Percentiles rank a stretch among this genome's conserved stretches.
Conservation (phyloP, 2,113 vertebrate species). For the Patagioenas fasciata region DNA sequence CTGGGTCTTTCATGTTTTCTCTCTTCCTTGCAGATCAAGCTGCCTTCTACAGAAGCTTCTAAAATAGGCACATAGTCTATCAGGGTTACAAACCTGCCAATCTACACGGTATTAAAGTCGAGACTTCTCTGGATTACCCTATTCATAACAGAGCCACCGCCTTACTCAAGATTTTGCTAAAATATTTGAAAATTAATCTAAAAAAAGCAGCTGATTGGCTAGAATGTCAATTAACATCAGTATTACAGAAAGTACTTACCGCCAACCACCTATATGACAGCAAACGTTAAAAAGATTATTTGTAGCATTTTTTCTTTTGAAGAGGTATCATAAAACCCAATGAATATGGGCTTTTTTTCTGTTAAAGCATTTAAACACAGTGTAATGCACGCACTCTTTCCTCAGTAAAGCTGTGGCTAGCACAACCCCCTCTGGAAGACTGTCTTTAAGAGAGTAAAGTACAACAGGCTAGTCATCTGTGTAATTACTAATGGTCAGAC, state of each 20-base stretch:
- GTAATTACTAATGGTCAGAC: neutral
- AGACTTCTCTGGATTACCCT: neutral
- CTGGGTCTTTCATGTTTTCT: neutral
- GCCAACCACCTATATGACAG: neutral
- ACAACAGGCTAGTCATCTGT: neutral
- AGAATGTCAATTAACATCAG: neutral
- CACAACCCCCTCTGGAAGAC: neutral
- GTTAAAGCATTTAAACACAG: neutral
- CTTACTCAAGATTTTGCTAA: neutral
- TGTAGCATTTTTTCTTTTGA: neutral
- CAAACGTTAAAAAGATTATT: neutral
- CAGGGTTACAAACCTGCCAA: neutral
- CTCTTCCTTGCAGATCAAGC: neutral
- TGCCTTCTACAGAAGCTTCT: neutral
- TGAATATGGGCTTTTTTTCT: neutral
- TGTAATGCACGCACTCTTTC: neutral
- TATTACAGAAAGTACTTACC: neutral
- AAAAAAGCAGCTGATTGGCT: neutral
- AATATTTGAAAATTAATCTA: neutral
- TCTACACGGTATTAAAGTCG: neutral
- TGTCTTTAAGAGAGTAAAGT: neutral
- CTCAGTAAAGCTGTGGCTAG: neutral
- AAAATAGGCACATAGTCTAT: neutral
- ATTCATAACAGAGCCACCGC: neutral
- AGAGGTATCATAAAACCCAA: neutral